phyloP scores from a whole-genome alignment of 2,113 vertebrate genomes.

The Tretioscincus oriximinensis region DNA sequence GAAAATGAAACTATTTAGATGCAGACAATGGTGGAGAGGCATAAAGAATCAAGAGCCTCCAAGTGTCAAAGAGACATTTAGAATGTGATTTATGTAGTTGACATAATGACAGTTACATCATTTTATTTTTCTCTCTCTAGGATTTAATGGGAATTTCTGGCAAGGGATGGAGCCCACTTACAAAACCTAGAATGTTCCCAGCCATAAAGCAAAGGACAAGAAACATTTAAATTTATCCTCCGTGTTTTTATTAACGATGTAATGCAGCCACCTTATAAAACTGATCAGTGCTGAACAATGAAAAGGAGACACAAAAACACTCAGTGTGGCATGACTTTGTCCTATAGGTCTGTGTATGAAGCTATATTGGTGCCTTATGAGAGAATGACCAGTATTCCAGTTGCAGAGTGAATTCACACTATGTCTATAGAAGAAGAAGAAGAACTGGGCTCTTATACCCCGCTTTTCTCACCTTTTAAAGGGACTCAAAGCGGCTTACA shows the following conservation, averaged over 20 bases:
- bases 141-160: slow-evolving; percentile 11
- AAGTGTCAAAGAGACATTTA: not conserved
- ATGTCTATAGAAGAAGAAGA: too few relatives aligned
- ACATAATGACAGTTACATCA: not conserved
- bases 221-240: not conserved
- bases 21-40: too few relatives aligned
- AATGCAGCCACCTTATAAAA: not conserved
- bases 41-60: too few relatives aligned
- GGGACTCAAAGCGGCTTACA: too few relatives aligned
- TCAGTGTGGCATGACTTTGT: not conserved
- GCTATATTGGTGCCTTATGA: too few relatives aligned
- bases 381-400: too few relatives aligned
- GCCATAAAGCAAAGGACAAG: not conserved
- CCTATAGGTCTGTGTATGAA: not conserved
- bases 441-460: too few relatives aligned
- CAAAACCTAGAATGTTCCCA: not conserved
- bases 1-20: not conserved
- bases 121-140: slow-evolving; percentile 14
- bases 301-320: not conserved
- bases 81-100: not conserved
- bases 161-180: not conserved
- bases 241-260: not conserved
- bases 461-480: too few relatives aligned
- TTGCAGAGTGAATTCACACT: too few relatives aligned
- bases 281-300: not conserved